These are phyloP conservation scores for Pachycephus smyrnensis DNA, from an alignment of 2,888 invertebrate species.

Conservation along the genomic window DNA sequence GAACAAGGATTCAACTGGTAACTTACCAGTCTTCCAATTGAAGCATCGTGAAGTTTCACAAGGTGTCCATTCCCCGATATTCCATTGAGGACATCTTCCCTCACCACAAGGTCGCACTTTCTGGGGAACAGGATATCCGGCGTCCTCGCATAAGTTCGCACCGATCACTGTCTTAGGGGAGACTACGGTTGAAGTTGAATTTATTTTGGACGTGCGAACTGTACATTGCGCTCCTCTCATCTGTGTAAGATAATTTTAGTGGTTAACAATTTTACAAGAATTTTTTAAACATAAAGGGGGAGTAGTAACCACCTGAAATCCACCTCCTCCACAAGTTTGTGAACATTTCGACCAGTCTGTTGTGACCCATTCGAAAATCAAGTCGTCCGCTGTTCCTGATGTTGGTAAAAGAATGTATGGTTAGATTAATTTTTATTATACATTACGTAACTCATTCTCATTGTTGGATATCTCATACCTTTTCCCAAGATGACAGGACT, in stretches of 20 bases:
- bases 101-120: slow-evolving; percentile 76
- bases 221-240: slow-evolving; percentile 81
- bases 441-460: neutral
- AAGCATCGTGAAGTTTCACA: slow-evolving; percentile 82
- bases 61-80: slow-evolving; percentile 76
- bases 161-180: slow-evolving; percentile 69
- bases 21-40: slow-evolving; percentile 76
- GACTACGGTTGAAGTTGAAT: slow-evolving; percentile 57
- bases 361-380: slow-evolving; percentile 83
- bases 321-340: slow-evolving; percentile 83
- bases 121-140: slow-evolving; percentile 75
- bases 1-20: neutral
- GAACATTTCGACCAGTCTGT: slow-evolving; percentile 91
- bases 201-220: slow-evolving; percentile 69
- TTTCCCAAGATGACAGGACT: slow-evolving; percentile 52
- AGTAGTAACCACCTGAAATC: slow-evolving; percentile 69
- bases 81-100: slow-evolving; percentile 81
- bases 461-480: slow-evolving; percentile 28
- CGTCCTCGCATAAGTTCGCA: slow-evolving; percentile 77
- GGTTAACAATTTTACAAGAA: neutral
- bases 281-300: neutral
- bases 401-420: slow-evolving; percentile 2
- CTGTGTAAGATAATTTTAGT: slow-evolving; percentile 56
- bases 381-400: slow-evolving; percentile 62
- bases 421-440: neutral